Conservation (phyloP, 2,113 vertebrate genomes). For the Helogale parvula region DNA sequence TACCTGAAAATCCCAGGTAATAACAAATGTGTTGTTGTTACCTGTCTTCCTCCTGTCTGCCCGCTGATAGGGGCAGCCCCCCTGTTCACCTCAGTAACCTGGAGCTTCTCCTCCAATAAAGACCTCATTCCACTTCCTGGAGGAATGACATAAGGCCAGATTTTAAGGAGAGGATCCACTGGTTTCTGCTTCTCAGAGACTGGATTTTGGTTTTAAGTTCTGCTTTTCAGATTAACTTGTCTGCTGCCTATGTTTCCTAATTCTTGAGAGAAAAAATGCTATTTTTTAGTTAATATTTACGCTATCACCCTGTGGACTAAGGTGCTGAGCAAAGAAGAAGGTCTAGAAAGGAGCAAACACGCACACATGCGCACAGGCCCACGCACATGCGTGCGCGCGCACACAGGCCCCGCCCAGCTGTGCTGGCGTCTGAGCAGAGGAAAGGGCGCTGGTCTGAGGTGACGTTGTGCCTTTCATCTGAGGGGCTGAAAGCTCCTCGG, state of each 20-base stretch:
- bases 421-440: not conserved
- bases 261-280: not conserved
- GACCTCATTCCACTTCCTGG: not conserved
- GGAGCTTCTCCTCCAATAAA: not conserved
- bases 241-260: not conserved
- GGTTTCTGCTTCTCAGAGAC: not conserved
- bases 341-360: not conserved
- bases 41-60: not conserved
- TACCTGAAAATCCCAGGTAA: not conserved
- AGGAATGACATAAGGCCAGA: not conserved
- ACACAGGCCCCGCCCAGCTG: not conserved
- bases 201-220: not conserved
- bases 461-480: not conserved
- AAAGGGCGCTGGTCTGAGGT: not conserved
- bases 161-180: not conserved
- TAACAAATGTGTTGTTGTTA: not conserved
- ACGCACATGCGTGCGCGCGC: fast-evolving
- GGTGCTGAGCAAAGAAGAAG: not conserved
- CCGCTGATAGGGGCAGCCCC: not conserved
- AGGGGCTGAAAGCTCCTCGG: not conserved
- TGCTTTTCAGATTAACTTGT: not conserved
- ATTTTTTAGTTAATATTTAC: conserved; percentile 5
- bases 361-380: not conserved
- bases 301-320: not conserved
- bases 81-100: not conserved